phyloP scores from a whole-genome alignment of 35 echinoderm and acorn worm species.

The Lytechinus pictus region DNA sequence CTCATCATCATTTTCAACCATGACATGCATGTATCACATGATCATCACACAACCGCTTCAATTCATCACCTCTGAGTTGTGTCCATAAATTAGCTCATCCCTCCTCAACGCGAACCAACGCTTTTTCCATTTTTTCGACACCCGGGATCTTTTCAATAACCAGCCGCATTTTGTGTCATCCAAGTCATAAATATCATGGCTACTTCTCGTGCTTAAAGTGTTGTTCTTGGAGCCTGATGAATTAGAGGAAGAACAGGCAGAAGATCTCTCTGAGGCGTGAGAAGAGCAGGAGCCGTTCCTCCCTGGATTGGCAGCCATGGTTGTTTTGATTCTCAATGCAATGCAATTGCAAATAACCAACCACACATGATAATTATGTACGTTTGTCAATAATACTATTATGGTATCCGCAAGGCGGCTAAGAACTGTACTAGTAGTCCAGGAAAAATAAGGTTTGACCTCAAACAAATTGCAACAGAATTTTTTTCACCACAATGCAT shows the following conservation, averaged over 20 bases:
- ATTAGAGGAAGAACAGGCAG: slow-evolving; percentile 22
- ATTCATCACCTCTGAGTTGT: slow-evolving; percentile 61
- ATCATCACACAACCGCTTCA: not conserved
- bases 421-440: not conserved
- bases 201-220: slow-evolving; percentile 44
- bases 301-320: slow-evolving; percentile 36
- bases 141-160: slow-evolving; percentile 72
- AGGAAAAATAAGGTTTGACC: too few relatives aligned
- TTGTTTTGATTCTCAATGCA: not conserved
- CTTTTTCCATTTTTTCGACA: slow-evolving; percentile 82
- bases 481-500: too few relatives aligned
- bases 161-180: slow-evolving; percentile 80
- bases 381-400: not conserved
- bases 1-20: too few relatives aligned
- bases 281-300: slow-evolving; percentile 35
- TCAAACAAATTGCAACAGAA: too few relatives aligned
- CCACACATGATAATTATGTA: too few relatives aligned
- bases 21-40: not conserved
- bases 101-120: slow-evolving; percentile 76
- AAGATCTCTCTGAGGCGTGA: not conserved
- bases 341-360: not conserved
- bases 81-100: slow-evolving; percentile 66
- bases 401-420: not conserved
- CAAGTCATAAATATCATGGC: slow-evolving; percentile 44
- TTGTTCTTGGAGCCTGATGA: slow-evolving; percentile 43